Percentiles rank a stretch among this genome's conserved stretches.
phyloP scores from a whole-genome alignment of 2,797 vertebrate genomes.

The Petrocephalus schoutedeni region DNA sequence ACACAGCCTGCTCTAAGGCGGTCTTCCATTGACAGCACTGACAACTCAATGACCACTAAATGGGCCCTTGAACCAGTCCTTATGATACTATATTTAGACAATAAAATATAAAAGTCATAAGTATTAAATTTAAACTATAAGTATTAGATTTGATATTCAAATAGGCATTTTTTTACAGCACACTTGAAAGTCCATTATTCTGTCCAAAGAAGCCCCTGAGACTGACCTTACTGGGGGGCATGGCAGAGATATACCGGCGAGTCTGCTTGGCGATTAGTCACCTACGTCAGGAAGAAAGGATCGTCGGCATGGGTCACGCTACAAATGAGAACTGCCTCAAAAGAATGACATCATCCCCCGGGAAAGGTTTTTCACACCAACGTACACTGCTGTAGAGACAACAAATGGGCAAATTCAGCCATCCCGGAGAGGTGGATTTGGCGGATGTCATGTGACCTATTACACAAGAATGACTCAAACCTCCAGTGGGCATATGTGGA shows the following conservation, averaged over 20 bases:
- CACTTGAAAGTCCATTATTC: neutral
- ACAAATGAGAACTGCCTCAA: neutral
- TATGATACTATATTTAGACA: neutral
- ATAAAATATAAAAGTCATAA: neutral
- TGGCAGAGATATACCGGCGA: neutral
- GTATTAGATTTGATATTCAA: neutral
- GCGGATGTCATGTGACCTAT: conserved; percentile 39
- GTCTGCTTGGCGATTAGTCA: neutral
- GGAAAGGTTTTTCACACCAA: conserved; percentile 19
- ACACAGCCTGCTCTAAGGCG: neutral
- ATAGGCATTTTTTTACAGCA: neutral
- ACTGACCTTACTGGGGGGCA: neutral
- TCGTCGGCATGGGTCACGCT: neutral
- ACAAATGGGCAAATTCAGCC: conserved; percentile 33
- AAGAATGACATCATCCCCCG: conserved; percentile 24
- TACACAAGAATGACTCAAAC: conserved; percentile 35
- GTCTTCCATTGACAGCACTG: neutral
- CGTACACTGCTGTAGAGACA: conserved; percentile 27
- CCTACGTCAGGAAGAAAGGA: neutral
- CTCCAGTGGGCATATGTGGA: conserved; percentile 20
- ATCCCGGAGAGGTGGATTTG: conserved; percentile 21
- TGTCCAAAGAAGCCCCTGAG: neutral
- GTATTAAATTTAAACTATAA: neutral
- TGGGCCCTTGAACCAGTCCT: neutral
- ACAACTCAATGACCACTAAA: neutral